A percentile compares a stretch with the other conserved stretches of the same genome.
These are phyloP conservation scores for Phalera bucephala DNA, from an alignment of 2,888 invertebrate species.

Conservation along the genomic window DNA sequence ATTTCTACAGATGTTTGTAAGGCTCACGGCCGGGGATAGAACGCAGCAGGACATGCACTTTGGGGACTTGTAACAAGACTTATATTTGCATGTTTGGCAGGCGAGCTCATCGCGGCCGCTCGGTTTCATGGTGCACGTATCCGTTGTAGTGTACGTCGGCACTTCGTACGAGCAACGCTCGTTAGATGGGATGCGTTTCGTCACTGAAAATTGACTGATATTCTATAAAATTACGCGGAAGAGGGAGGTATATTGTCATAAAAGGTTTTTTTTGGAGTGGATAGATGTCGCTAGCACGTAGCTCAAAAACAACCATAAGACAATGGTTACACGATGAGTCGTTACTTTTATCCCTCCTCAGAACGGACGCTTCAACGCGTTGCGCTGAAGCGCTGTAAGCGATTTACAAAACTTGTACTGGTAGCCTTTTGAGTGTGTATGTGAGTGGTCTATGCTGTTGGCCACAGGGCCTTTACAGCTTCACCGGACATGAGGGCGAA, in stretches of 20 bases:
- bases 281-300: not conserved
- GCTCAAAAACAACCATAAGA: too few relatives aligned
- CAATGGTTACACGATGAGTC: too few relatives aligned
- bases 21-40: conserved; percentile 41
- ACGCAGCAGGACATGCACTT: conserved; percentile 19
- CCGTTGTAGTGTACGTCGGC: conserved; percentile 13
- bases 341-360: too few relatives aligned
- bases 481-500: too few relatives aligned
- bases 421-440: too few relatives aligned
- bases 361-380: too few relatives aligned
- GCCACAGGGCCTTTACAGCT: too few relatives aligned
- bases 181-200: conserved; percentile 37
- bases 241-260: too few relatives aligned
- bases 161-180: conserved; percentile 20
- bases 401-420: too few relatives aligned
- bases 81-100: conserved; percentile 44
- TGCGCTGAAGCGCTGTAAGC: too few relatives aligned
- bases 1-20: conserved; percentile 51
- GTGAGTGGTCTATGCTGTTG: too few relatives aligned
- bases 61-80: conserved; percentile 1
- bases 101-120: conserved; percentile 46
- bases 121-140: conserved; percentile 62
- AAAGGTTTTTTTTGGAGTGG: not conserved
- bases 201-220: conserved; percentile 52
- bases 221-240: too few relatives aligned